Conservation (phyloP, 2,113 vertebrate genomes). For the Lepisosteus osseus region DNA sequence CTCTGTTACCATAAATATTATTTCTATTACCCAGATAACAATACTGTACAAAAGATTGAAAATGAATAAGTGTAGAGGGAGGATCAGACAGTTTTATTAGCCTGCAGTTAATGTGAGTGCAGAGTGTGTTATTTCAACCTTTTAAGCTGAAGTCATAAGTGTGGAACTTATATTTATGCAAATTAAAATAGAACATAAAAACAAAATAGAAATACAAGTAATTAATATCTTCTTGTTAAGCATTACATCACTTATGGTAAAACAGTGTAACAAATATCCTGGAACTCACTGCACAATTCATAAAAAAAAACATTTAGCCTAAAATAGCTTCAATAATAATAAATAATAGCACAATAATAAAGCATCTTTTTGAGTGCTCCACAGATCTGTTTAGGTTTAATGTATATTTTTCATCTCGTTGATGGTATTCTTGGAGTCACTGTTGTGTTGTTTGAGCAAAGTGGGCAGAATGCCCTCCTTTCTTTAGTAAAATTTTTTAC, state of each 20-base stretch:
- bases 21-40: conserved; percentile 34
- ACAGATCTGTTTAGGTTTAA: conserved; percentile 38
- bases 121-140: neutral
- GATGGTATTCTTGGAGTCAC: too few relatives aligned
- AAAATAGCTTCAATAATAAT: too few relatives aligned
- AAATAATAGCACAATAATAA: conserved; percentile 8
- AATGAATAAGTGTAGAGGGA: conserved; percentile 11
- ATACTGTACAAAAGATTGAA: conserved; percentile 13
- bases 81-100: conserved; percentile 37
- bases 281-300: too few relatives aligned
- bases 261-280: too few relatives aligned
- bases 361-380: conserved; percentile 51
- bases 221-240: neutral
- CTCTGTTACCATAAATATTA: conserved; percentile 22
- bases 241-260: neutral
- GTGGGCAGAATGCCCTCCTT: too few relatives aligned
- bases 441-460: too few relatives aligned
- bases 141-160: conserved; percentile 3
- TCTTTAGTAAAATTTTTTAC: too few relatives aligned
- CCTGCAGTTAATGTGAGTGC: conserved; percentile 33
- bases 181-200: neutral
- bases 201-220: neutral
- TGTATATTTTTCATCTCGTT: conserved; percentile 13
- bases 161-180: conserved; percentile 11
- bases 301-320: too few relatives aligned